Evolutionary conservation across 2,797 vertebrate species (phyloP).

Genomic region (Basileuterus tristriatus): DNA sequence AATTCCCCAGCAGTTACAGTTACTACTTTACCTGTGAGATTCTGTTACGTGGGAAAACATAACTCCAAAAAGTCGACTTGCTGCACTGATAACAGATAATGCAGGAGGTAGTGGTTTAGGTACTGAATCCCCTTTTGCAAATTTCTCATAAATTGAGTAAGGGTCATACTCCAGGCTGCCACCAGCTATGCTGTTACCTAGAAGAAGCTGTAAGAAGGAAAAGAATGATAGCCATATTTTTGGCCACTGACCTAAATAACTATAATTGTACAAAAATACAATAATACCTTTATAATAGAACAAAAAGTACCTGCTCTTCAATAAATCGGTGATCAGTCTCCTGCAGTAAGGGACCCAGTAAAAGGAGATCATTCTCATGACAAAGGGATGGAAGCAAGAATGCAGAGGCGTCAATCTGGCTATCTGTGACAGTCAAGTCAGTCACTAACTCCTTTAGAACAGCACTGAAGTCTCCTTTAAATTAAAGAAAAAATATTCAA

Average conservation of each 20-base stretch:
- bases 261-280: background rate
- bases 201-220: slow-evolving; percentile 75
- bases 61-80: slow-evolving; percentile 85
- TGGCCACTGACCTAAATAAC: background rate
- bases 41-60: slow-evolving; percentile 83
- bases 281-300: background rate
- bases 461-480: slow-evolving; percentile 81
- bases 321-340: slow-evolving; percentile 85
- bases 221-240: background rate
- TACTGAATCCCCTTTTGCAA: slow-evolving; percentile 70
- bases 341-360: slow-evolving; percentile 80
- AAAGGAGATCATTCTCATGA: slow-evolving; percentile 83
- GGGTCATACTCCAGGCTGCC: slow-evolving; percentile 88
- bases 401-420: slow-evolving; percentile 77
- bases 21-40: slow-evolving; percentile 82
- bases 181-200: slow-evolving; percentile 78
- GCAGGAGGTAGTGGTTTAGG: slow-evolving; percentile 83
- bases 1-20: background rate
- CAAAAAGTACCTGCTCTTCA: slow-evolving; percentile 85
- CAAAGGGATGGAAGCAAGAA: slow-evolving; percentile 86
- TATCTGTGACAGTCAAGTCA: slow-evolving; percentile 84
- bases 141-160: slow-evolving; percentile 81
- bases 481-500: background rate
- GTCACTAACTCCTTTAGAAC: slow-evolving; percentile 87
- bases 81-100: slow-evolving; percentile 78